Conservation (phyloP, 2,797 vertebrate genomes). For the Chelon auratus region DNA sequence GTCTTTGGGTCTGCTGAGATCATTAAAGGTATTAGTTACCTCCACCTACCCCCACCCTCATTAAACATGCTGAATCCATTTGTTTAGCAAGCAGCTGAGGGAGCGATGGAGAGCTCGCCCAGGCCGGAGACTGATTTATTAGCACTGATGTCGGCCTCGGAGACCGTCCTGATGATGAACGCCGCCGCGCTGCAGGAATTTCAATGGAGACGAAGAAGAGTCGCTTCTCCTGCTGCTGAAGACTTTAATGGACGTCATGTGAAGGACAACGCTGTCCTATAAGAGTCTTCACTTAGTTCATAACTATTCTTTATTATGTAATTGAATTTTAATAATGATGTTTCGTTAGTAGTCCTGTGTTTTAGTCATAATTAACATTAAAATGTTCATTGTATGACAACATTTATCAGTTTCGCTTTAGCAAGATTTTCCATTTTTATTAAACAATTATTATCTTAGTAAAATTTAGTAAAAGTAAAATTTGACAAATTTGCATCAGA, state of each 20-base stretch:
- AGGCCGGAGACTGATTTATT: conserved; percentile 79
- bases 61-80: conserved; percentile 82
- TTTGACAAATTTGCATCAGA: too few species aligned
- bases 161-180: conserved; percentile 65
- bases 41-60: conserved; percentile 65
- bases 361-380: too few species aligned
- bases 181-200: conserved; percentile 63
- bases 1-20: conserved; percentile 72
- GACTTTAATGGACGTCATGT: conserved; percentile 41
- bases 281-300: too few species aligned
- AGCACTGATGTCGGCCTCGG: conserved; percentile 73
- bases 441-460: too few species aligned
- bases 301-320: too few species aligned
- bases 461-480: too few species aligned
- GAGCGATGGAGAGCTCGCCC: conserved; percentile 61
- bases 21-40: conserved; percentile 79
- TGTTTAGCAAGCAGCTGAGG: conserved; percentile 77
- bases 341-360: too few species aligned
- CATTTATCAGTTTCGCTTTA: too few species aligned
- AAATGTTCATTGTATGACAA: too few species aligned
- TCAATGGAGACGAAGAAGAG: conserved; percentile 58
- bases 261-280: conserved; percentile 19
- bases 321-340: too few species aligned
- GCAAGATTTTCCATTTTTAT: too few species aligned
- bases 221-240: conserved; percentile 1